Percentiles rank a stretch among this genome's conserved stretches.
Evolutionary conservation across 2,888 invertebrate species (phyloP).

Genomic region (Brenthis hecate): DNA sequence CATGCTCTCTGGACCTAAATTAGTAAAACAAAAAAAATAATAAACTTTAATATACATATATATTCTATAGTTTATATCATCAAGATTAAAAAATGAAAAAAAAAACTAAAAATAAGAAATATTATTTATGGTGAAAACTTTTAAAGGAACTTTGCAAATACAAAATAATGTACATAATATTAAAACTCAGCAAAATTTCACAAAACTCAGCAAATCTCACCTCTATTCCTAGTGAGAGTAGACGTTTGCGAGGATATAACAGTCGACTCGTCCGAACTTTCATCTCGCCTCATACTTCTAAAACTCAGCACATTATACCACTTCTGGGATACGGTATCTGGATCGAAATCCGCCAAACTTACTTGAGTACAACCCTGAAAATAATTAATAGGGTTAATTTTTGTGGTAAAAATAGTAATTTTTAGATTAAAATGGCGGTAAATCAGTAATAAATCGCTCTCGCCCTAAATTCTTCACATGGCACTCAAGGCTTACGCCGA

Average conservation of each 20-base stretch:
- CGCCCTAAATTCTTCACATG: conserved; percentile 71
- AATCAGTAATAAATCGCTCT: conserved; percentile 74
- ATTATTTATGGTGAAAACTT: too few species aligned
- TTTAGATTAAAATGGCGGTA: not conserved
- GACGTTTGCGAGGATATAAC: conserved; percentile 98
- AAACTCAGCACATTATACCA: conserved; percentile 97
- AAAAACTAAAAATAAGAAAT: not conserved
- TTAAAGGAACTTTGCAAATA: too few species aligned
- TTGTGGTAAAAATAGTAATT: conserved; percentile 20
- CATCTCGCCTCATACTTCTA: conserved; percentile 85
- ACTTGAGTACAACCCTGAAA: conserved; percentile 96
- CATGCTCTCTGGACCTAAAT: conserved; percentile 81
- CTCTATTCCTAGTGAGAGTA: conserved; percentile 95
- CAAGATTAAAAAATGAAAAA: too few species aligned
- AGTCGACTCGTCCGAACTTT: conserved; percentile 98
- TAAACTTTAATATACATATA: not conserved
- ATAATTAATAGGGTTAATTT: conserved; percentile 22
- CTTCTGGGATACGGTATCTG: conserved; percentile 89
- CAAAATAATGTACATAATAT: not conserved
- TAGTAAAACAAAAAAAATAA: conserved; percentile 26
- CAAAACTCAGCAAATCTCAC: conserved; percentile 44
- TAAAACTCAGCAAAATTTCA: too few species aligned
- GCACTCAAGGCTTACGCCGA: conserved; percentile 76
- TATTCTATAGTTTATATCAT: too few species aligned
- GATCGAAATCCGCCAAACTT: conserved; percentile 96